Evolutionary conservation across 2,113 vertebrate genomes (phyloP).

Genomic region (Columba janthina): DNA sequence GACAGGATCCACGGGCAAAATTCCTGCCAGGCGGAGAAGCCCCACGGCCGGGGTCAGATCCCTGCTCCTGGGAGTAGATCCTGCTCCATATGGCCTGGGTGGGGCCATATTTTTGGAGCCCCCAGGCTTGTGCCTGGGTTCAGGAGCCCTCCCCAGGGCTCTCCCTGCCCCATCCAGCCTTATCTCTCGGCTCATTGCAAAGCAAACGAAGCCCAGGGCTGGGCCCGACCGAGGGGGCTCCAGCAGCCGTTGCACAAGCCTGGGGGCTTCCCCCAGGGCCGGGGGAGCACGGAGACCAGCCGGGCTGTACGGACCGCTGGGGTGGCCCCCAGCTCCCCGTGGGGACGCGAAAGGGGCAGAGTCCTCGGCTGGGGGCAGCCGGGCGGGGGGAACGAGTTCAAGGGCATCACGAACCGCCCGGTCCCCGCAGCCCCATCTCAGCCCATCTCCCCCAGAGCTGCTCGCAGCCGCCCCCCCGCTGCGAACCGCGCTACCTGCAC

Average conservation of each 20-base stretch:
- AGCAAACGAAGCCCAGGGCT: background rate
- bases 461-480: background rate
- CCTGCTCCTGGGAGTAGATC: too few relatives aligned
- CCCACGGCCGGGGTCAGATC: rapidly evolving
- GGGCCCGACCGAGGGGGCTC: background rate
- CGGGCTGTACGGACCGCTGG: too few relatives aligned
- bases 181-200: rapidly evolving
- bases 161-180: background rate
- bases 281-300: background rate
- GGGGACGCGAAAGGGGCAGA: background rate
- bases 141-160: background rate
- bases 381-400: rapidly evolving
- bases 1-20: conserved; percentile 75
- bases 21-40: conserved; percentile 65
- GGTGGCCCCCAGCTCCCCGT: too few relatives aligned
- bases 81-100: too few relatives aligned
- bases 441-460: background rate
- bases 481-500: conserved; percentile 58
- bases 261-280: background rate
- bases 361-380: rapidly evolving
- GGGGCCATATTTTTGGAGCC: rapidly evolving
- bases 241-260: too few relatives aligned
- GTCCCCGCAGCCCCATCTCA: background rate
- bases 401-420: background rate
- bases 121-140: background rate